A percentile compares a stretch with the other conserved stretches of the same genome.
These are phyloP conservation scores for Gasterosteus nipponicus DNA, from an alignment of 2,113 vertebrate genomes.

Conservation along the genomic window DNA sequence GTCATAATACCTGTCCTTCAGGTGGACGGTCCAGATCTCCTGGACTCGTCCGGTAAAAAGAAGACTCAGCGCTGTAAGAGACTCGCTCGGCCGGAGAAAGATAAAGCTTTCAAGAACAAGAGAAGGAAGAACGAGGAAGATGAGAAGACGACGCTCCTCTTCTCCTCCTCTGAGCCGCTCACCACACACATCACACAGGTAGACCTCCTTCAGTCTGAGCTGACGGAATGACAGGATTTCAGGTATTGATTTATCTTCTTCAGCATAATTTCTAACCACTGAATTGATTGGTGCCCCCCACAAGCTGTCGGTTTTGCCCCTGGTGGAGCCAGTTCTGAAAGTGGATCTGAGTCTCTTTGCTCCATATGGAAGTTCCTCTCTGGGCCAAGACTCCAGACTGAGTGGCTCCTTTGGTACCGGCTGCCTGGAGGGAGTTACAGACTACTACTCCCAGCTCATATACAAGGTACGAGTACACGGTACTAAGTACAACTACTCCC, in stretches of 20 bases:
- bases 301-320: conserved; percentile 91
- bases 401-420: conserved; percentile 93
- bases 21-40: conserved; percentile 75
- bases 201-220: background rate
- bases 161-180: conserved; percentile 79
- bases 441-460: conserved; percentile 97
- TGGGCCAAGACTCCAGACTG: conserved; percentile 88
- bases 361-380: conserved; percentile 89
- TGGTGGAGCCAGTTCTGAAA: conserved; percentile 94
- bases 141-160: conserved; percentile 80
- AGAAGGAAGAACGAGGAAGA: conserved; percentile 93
- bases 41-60: conserved; percentile 82
- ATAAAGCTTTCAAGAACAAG: conserved; percentile 89
- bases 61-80: conserved; percentile 89
- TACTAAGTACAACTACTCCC: background rate
- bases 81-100: conserved; percentile 76
- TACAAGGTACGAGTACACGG: conserved; percentile 80
- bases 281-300: background rate
- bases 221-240: no score
- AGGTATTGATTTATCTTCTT: background rate
- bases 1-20: conserved; percentile 7
- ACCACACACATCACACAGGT: conserved; percentile 89
- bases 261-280: background rate
- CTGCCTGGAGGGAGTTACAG: conserved; percentile 90
- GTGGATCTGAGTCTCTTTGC: conserved; percentile 94